These are phyloP conservation scores for Spizella passerina DNA, from an alignment of 2,797 vertebrate species.

Conservation along the genomic window DNA sequence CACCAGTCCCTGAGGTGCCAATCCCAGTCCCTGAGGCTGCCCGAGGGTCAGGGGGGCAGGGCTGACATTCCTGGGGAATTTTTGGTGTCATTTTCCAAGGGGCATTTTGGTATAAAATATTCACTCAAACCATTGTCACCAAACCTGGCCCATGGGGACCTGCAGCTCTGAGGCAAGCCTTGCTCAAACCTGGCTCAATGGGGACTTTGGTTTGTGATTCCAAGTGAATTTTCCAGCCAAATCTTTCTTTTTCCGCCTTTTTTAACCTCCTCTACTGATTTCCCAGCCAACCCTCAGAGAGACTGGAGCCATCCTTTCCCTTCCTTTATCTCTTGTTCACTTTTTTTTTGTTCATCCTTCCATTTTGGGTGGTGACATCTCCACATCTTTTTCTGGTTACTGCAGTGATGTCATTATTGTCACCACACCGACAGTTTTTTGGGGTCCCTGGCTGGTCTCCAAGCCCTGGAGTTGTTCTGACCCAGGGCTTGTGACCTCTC, in stretches of 20 bases:
- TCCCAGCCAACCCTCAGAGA: background rate
- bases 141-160: fast-evolving
- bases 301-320: background rate
- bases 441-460: background rate
- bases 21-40: background rate
- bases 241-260: background rate
- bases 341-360: background rate
- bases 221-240: background rate
- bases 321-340: background rate
- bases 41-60: background rate
- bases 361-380: background rate
- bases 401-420: background rate
- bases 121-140: background rate
- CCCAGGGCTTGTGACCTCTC: background rate
- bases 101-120: fast-evolving
- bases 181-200: background rate
- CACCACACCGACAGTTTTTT: background rate
- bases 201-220: background rate
- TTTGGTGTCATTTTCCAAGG: fast-evolving
- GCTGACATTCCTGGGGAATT: background rate
- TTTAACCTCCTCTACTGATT: background rate
- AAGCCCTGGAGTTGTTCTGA: background rate
- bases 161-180: background rate
- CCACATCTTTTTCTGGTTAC: background rate
- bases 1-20: background rate